phyloP scores from a whole-genome alignment of 2,797 vertebrate genomes.

The Lagocephalus sceleratus region DNA sequence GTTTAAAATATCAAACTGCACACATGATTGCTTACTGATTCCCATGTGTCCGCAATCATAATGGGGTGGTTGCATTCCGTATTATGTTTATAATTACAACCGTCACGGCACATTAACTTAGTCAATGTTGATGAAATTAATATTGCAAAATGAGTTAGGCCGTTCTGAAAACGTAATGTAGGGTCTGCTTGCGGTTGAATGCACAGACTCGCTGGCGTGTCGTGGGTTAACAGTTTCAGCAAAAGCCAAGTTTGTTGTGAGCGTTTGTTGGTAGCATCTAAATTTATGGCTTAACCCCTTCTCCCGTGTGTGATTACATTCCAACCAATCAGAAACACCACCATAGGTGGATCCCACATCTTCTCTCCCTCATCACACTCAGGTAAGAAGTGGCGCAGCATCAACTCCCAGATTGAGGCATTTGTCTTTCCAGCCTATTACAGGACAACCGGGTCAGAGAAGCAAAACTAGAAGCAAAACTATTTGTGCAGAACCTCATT shows the following conservation, averaged over 20 bases:
- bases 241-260: slow-evolving; percentile 23
- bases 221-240: slow-evolving; percentile 12
- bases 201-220: slow-evolving; percentile 15
- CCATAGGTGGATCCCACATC: slow-evolving; percentile 20
- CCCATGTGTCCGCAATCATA: slow-evolving; percentile 58
- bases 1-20: slow-evolving; percentile 60
- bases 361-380: too few species aligned
- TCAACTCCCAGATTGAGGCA: slow-evolving; percentile 60
- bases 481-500: slow-evolving; percentile 77
- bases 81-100: slow-evolving; percentile 72
- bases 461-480: slow-evolving; percentile 74
- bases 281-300: slow-evolving; percentile 15
- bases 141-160: slow-evolving; percentile 47
- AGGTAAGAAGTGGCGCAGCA: slow-evolving; percentile 25
- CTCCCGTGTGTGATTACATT: slow-evolving; percentile 30
- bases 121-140: slow-evolving; percentile 66
- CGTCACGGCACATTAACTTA: slow-evolving; percentile 66
- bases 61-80: slow-evolving; percentile 60
- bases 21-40: slow-evolving; percentile 60
- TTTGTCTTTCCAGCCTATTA: slow-evolving; percentile 70
- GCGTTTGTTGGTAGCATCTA: slow-evolving; percentile 12
- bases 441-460: slow-evolving; percentile 65
- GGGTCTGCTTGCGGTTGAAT: slow-evolving; percentile 18
- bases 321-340: slow-evolving; percentile 17
- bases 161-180: slow-evolving; percentile 25